Evolutionary conservation across 2,888 invertebrate genomes (phyloP).

Genomic region (Diarsia mendica): DNA sequence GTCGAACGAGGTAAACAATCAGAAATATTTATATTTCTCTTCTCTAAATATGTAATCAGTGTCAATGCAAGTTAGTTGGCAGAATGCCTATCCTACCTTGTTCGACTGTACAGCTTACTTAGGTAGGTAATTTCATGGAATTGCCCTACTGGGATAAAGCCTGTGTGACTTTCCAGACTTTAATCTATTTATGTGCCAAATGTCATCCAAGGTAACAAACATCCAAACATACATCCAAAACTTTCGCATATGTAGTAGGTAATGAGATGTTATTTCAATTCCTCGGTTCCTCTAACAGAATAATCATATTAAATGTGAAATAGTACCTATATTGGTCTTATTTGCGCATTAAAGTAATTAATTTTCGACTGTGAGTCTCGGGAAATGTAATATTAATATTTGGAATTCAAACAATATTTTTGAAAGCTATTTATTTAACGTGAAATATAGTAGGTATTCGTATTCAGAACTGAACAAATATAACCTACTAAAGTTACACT

Average conservation of each 20-base stretch:
- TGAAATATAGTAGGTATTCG: neutral
- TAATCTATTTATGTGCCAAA: too few species aligned
- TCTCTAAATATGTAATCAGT: too few species aligned
- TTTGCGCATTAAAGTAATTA: constrained; percentile 42
- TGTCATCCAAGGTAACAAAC: neutral
- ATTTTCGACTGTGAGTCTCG: neutral
- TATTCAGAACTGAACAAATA: neutral
- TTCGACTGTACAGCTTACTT: too few species aligned
- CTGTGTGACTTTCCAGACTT: too few species aligned
- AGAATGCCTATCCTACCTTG: too few species aligned
- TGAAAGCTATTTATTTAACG: constrained; percentile 1
- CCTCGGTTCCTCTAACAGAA: constrained; percentile 25
- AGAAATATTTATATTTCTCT: too few species aligned
- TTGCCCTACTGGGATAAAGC: too few species aligned
- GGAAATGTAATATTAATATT: constrained; percentile 20
- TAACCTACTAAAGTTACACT: neutral
- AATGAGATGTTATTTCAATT: constrained; percentile 60
- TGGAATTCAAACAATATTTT: constrained; percentile 10
- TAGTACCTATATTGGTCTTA: constrained; percentile 22
- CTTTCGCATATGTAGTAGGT: neutral
- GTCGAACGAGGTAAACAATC: too few species aligned
- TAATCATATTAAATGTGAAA: constrained; percentile 15
- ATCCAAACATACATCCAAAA: neutral
- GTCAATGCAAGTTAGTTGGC: too few species aligned
- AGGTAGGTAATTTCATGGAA: too few species aligned